These are phyloP conservation scores for Pristis pectinata DNA, from an alignment of 2,797 vertebrate species.

Conservation along the genomic window DNA sequence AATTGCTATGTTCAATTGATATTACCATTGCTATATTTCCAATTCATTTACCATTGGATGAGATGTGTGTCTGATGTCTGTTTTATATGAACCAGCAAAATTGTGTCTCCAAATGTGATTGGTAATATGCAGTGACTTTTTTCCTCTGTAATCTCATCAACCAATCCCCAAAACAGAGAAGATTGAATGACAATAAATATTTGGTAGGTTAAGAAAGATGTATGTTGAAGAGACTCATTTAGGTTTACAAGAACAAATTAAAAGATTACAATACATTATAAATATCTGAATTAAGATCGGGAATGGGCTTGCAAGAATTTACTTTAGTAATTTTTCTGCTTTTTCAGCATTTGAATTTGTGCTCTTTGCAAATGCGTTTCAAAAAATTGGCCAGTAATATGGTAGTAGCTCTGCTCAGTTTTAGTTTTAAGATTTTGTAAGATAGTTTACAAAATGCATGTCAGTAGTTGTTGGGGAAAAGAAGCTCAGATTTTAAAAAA, in stretches of 20 bases:
- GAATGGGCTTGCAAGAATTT: neutral
- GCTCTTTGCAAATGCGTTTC: neutral
- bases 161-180: neutral
- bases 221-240: neutral
- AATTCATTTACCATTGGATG: neutral
- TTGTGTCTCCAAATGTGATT: neutral
- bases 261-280: neutral
- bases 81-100: neutral
- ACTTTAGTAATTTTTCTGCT: neutral
- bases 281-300: neutral
- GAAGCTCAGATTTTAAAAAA: neutral
- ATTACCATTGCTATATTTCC: neutral
- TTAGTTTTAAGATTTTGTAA: neutral
- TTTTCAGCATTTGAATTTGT: neutral
- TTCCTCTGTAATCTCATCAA: neutral
- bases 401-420: neutral
- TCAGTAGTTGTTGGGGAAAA: neutral
- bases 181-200: neutral
- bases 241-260: neutral
- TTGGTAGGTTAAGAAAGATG: neutral
- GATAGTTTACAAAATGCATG: neutral
- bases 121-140: neutral
- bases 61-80: neutral
- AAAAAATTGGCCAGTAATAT: neutral
- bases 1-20: neutral